Base-by-base conservation (phyloP, 2,113 vertebrate genomes). In the Odobenus rosmarus region DNA sequence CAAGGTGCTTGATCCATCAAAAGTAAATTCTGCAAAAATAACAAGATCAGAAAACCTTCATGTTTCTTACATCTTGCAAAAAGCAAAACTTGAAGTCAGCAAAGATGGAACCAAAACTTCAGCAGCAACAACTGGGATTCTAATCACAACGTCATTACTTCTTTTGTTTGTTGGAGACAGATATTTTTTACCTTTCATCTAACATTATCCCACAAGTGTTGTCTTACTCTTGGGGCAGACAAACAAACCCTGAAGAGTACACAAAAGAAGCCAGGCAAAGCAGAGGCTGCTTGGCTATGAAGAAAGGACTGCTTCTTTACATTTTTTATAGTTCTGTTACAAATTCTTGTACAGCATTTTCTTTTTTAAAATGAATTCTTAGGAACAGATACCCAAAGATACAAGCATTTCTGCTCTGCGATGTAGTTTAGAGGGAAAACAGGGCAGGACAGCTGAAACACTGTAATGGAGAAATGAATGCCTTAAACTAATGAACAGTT, bases 21-120 rank as follows among this genome's bases (percentile, higher is more conserved):
- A 99, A 88, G 99, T 99, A 83, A 99, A 99, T 98, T 99, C 99
- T 97, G 98, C 98, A 97, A 99, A 99, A 98, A 99, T 99, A n/a
- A 90, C 97, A 99, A 99, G 99, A 97, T 90, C 99, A 95, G 99
- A 99, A 97, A 98, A 98, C 23, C 97, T 99, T 94, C 94, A 99
- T 87, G 99, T 99, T 42, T 99, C 99, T 90, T 99, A 99, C 49
- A 98, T 99, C 5, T 98, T 99, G 13, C 99, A 99, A 97, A 99
- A 99, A 98, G 99, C 99, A 96, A 99, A 99, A 98, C 99, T 99
- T 15, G 99, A 99, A 98, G 99, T 99, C 90, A 99, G 99, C 84
- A 99, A 99, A 98, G 99, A 99, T 71, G 99, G 99, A 97, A 99
- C 99, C 51, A 99, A 99, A 99, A 99, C 99, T 97, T 98, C 99